A percentile compares a stretch with the other conserved stretches of the same genome.
phyloP scores from a whole-genome alignment of 2,113 vertebrate species.

The Perccottus glenii region DNA sequence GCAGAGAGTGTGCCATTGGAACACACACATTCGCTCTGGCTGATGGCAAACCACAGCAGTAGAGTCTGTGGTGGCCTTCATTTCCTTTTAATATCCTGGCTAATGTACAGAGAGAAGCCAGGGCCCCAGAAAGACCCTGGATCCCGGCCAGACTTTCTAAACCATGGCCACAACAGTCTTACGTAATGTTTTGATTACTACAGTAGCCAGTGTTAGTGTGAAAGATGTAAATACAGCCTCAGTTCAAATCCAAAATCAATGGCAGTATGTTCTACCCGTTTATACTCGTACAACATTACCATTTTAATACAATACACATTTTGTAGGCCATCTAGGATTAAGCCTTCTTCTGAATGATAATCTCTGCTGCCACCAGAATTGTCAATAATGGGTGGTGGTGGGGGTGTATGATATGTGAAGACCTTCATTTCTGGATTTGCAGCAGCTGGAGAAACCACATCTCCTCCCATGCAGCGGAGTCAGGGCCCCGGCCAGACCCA shows the following conservation, averaged over 20 bases:
- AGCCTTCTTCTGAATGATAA: too few relatives aligned
- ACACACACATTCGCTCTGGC: conserved; percentile 73
- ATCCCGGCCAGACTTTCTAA: conserved; percentile 63
- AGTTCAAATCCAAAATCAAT: neutral
- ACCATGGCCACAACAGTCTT: conserved; percentile 63
- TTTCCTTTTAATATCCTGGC: conserved; percentile 81
- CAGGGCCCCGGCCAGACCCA: conserved; percentile 63
- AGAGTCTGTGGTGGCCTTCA: conserved; percentile 75
- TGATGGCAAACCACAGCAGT: conserved; percentile 77
- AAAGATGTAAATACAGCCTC: conserved; percentile 60
- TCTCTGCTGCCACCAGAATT: neutral
- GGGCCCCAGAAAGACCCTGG: conserved; percentile 67
- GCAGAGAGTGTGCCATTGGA: conserved; percentile 67
- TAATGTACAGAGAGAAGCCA: conserved; percentile 78
- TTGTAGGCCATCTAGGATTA: conserved; percentile 15
- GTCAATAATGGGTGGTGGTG: conserved; percentile 9
- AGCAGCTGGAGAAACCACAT: conserved; percentile 78
- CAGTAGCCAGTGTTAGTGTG: conserved; percentile 44
- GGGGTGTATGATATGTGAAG: conserved; percentile 42
- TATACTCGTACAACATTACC: too few relatives aligned
- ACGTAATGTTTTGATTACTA: conserved; percentile 72
- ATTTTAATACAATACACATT: neutral
- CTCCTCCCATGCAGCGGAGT: conserved; percentile 67
- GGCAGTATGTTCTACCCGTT: too few relatives aligned
- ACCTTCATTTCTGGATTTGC: conserved; percentile 67